These are phyloP conservation scores for Leptinotarsa texana DNA, from an alignment of 1,140 invertebrate species.

Conservation along the genomic window DNA sequence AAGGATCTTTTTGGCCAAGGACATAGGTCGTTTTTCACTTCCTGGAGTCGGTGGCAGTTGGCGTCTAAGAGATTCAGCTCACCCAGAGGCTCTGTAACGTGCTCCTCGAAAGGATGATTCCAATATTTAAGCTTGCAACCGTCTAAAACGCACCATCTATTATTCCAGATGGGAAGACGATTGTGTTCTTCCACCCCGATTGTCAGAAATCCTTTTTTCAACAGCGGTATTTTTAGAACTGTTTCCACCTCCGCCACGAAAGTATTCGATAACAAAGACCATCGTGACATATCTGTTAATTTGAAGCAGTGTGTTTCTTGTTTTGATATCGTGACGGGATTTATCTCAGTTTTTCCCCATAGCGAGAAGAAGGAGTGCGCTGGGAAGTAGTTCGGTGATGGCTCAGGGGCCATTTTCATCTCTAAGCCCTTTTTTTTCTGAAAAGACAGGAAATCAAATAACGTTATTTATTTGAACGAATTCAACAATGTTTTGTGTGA, in stretches of 20 bases:
- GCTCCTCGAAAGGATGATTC: conserved; percentile 9
- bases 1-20: not conserved
- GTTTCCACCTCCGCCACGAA: conserved; percentile 7
- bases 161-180: conserved; percentile 33
- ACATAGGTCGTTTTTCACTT: not conserved
- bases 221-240: not conserved
- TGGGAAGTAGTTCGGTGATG: not conserved
- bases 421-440: not conserved
- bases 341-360: not conserved
- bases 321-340: not conserved
- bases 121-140: conserved; percentile 15
- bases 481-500: not conserved
- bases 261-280: not conserved
- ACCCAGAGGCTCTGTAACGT: not conserved
- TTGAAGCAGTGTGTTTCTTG: not conserved
- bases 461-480: not conserved
- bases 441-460: not conserved
- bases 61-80: not conserved
- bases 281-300: not conserved
- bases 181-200: conserved; percentile 15
- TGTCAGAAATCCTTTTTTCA: conserved; percentile 14
- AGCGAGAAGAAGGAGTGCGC: not conserved
- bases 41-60: not conserved
- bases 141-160: conserved; percentile 26
- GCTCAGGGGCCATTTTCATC: not conserved